These are phyloP conservation scores for Crocallis elinguaria DNA, from an alignment of 2,888 invertebrate genomes.

Conservation along the genomic window DNA sequence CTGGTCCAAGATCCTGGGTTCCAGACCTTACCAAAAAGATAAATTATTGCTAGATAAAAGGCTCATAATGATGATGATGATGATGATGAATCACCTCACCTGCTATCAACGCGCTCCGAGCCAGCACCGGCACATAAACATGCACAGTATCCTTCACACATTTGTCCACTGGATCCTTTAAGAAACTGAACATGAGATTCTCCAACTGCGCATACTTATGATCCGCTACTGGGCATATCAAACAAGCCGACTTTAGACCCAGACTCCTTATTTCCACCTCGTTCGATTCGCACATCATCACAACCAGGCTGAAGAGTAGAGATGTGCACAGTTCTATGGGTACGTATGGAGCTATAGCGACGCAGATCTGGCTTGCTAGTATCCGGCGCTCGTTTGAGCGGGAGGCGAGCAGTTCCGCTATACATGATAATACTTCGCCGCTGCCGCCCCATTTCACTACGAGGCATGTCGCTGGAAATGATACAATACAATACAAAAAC, in stretches of 20 bases:
- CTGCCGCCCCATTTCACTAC: conserved; percentile 80
- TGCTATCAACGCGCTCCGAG: conserved; percentile 71
- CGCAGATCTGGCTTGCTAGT: conserved; percentile 74
- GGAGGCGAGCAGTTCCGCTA: conserved; percentile 72
- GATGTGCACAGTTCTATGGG: conserved; percentile 78
- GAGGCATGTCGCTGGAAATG: conserved; percentile 73
- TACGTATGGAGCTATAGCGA: conserved; percentile 75
- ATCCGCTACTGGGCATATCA: conserved; percentile 73
- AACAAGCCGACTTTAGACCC: conserved; percentile 71
- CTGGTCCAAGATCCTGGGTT: too few species aligned
- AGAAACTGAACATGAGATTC: conserved; percentile 72
- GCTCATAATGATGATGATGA: too few species aligned
- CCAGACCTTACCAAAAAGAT: too few species aligned
- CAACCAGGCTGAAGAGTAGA: conserved; percentile 71
- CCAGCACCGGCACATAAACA: conserved; percentile 72
- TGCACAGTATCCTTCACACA: conserved; percentile 71
- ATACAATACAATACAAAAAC: conserved; percentile 35
- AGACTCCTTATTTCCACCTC: conserved; percentile 70
- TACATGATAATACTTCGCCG: conserved; percentile 73
- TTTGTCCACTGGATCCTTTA: conserved; percentile 70
- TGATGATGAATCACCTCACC: conserved; percentile 50
- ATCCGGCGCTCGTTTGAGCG: conserved; percentile 66
- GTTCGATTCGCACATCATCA: conserved; percentile 78
- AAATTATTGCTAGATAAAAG: too few species aligned
- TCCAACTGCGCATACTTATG: conserved; percentile 76